Evolutionary conservation across 2,113 vertebrate species (phyloP).

Genomic region (Lasiurus cinereus): DNA sequence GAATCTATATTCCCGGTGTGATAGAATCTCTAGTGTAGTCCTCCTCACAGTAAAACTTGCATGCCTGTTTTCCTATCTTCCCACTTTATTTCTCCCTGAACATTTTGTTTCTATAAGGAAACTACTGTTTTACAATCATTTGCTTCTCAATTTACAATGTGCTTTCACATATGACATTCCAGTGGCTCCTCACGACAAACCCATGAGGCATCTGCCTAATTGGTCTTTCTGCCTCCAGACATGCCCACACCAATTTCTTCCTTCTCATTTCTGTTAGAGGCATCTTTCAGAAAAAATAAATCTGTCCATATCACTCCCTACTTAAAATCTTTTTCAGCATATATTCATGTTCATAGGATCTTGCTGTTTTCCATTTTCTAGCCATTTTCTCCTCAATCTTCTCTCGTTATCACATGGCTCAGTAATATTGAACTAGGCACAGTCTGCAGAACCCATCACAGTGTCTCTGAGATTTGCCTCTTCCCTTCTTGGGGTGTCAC

Average conservation of each 20-base stretch:
- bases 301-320: neutral
- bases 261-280: neutral
- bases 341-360: neutral
- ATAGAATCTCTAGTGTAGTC: neutral
- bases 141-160: neutral
- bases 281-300: neutral
- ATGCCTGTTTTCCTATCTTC: neutral
- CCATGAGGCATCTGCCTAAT: neutral
- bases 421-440: neutral
- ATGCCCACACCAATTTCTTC: neutral
- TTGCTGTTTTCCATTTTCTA: neutral
- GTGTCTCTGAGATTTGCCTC: neutral
- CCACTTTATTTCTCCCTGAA: neutral
- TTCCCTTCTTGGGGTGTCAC: neutral
- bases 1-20: neutral
- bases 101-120: slow-evolving; percentile 42
- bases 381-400: neutral
- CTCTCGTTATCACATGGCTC: neutral
- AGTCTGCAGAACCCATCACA: neutral
- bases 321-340: neutral
- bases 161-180: neutral
- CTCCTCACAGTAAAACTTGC: neutral
- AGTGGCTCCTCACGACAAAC: neutral
- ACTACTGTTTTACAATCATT: neutral
- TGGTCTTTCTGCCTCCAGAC: neutral